Evolutionary conservation across 2,888 invertebrate genomes (phyloP), one percentile per base, ranked within the genome.

Genomic region (Blastobasis adustella): DNA sequence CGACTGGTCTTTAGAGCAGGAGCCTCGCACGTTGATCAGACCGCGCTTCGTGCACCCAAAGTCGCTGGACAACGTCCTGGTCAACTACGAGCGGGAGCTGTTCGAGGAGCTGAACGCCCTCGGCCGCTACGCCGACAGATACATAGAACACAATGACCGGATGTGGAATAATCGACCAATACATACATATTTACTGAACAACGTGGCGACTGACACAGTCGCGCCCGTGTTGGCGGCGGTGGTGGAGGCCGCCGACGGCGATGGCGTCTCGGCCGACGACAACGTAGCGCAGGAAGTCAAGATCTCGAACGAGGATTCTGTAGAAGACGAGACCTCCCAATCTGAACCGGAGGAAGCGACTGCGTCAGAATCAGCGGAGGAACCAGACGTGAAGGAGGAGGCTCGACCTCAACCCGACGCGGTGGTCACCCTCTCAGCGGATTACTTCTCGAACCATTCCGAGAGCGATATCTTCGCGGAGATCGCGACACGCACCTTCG

Each of bases 21-120:
- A 89, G 56, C 82, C 90, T 3, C 75, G 90, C 45, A 83, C 89
- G 6, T 70, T 92, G 39, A 89, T 93, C 39, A 79, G 92, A 51
- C 91, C 92, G 1, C 84, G 91, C 52, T 92, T 84, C 66, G 88
- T 93, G 38, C 93, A 94, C 63, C 94, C 94, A 0, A 94, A 94
- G 69, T 93, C 91, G 52, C 71, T 93, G 49, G 94, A 94, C 74
- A 92, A 92, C 49, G 89, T 93, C 50, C 76, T 94, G 52, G 79
- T 93, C 6, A 92, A 92, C 66, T 93, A 94, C 73, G 93, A 94
- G 76, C 86, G 93, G 66, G 92, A 91, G 73, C 82, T 93, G 61
- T 95, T 93, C 73, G 94, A 91, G 67, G 94, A 93, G 67, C 76
- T 94, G 49, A 93, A 94, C 72, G 91, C 93, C 4, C 79, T 94